These are phyloP conservation scores for Telmatochromis sp. DNA, from an alignment of 2,113 vertebrate genomes.

Conservation along the genomic window DNA sequence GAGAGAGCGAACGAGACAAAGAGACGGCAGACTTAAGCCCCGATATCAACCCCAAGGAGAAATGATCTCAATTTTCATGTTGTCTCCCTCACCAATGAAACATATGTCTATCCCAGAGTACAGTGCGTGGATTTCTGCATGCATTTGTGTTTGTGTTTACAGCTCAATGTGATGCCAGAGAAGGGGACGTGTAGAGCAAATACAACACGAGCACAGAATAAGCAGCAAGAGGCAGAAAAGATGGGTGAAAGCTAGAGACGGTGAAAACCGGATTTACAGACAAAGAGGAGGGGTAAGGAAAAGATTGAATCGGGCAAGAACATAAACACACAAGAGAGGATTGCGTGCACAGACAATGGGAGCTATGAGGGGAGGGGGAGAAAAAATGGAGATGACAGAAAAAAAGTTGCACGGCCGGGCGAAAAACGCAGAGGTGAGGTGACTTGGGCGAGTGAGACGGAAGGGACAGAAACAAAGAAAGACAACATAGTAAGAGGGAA, in stretches of 20 bases:
- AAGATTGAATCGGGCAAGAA: not conserved
- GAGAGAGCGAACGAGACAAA: not conserved
- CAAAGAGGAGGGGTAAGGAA: not conserved
- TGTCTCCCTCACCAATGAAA: not conserved
- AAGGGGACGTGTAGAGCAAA: not conserved
- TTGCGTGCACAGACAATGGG: not conserved
- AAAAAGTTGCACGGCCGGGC: not conserved
- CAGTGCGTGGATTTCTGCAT: not conserved
- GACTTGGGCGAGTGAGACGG: not conserved
- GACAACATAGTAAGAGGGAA: not conserved
- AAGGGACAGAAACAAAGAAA: not conserved
- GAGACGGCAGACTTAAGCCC: not conserved
- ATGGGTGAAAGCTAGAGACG: not conserved
- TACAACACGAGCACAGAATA: not conserved
- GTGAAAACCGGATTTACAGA: not conserved
- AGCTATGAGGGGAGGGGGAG: not conserved
- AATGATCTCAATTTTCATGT: not conserved
- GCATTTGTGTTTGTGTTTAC: not conserved
- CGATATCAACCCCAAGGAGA: constrained; percentile 9
- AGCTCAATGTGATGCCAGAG: not conserved
- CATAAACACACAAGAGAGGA: not conserved
- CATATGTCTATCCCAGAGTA: not conserved
- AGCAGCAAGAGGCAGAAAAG: not conserved
- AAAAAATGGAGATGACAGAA: not conserved
- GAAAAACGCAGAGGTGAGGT: not conserved